A percentile compares a stretch with the other conserved stretches of the same genome.
Conservation (phyloP, 2,113 vertebrate genomes). For the Poeciliopsis retropinna region DNA sequence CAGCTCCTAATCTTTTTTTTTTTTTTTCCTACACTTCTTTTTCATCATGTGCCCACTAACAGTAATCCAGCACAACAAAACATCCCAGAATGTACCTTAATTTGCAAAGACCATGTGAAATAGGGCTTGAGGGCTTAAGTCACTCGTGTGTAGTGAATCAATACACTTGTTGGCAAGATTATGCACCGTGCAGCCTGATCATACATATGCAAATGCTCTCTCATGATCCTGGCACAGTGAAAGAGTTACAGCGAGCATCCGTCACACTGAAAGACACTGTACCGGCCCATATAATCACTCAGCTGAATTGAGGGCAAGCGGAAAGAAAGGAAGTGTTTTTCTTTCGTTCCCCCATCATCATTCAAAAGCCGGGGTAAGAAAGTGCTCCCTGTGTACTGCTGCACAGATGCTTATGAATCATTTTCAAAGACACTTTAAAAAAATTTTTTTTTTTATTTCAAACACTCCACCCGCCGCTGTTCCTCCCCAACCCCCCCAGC, state of each 20-base stretch:
- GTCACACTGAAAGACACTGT: constrained; percentile 60
- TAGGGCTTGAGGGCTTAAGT: constrained; percentile 69
- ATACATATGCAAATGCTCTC: constrained; percentile 75
- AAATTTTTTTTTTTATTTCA: constrained; percentile 16
- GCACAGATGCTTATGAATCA: constrained; percentile 63
- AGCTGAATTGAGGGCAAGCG: constrained; percentile 73
- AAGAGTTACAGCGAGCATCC: constrained; percentile 72
- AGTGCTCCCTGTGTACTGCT: constrained; percentile 32
- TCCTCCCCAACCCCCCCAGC: background rate
- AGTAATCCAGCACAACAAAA: constrained; percentile 52
- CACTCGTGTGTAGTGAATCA: constrained; percentile 70
- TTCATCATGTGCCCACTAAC: constrained; percentile 52
- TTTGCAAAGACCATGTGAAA: constrained; percentile 56
- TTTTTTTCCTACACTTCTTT: background rate
- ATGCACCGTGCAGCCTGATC: constrained; percentile 69
- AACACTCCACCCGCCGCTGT: background rate
- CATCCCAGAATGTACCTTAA: constrained; percentile 53
- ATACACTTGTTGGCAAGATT: constrained; percentile 67
- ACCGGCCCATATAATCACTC: constrained; percentile 72
- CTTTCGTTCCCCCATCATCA: constrained; percentile 31
- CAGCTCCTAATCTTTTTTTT: constrained; percentile 15
- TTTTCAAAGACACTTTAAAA: constrained; percentile 64
- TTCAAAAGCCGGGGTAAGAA: constrained; percentile 35
- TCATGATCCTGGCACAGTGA: constrained; percentile 63
- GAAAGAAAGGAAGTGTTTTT: constrained; percentile 55